Evolutionary conservation across 2,797 vertebrate genomes (phyloP), one percentile per base, ranked within the genome.

Genomic region (Spinus pinus): DNA sequence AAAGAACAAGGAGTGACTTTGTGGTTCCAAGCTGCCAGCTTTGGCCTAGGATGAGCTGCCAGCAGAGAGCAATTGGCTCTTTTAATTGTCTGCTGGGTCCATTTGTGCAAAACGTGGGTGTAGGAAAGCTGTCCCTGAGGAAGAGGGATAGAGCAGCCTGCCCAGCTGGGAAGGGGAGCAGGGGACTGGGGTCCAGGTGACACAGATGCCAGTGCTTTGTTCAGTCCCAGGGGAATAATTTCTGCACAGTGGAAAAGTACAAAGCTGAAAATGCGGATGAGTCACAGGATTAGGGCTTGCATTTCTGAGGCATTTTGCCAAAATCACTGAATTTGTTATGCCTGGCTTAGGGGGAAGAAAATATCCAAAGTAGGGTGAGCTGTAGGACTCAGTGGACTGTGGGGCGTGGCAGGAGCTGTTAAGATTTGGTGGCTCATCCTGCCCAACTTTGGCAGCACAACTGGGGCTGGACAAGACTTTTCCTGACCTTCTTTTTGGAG

Each of bases 181-280:
- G 69, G 42, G 81, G 39, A n/a, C 42, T 2, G 2, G 54, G 64
- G 69, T 75, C 66, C 73, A 78, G 86, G 91, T 88, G 69, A 56
- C 80, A 93, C 33, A 64, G 49, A 67, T 57, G 69, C 73, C 69
- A 61, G 5, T 33, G 72, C 28, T 89, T 89, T 60, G 64, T 57
- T 41, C 27, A 49, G 39, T 92, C 82, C 73, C 11, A 24, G 89
- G n/a, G 61, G 87, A 77, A 58, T 86, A 0, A 16, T 64, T 93
- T 67, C 86, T 90, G 74, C 71, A 41, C 74, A 88, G 85, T 86
- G 82, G 93, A 95, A 95, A 93, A 95, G 75, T 88, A 89, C 94
- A 84, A 90, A 81, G 81, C 90, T 87, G 90, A 75, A 77, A 58
- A 72, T 47, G 37, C 0, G 4, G 75, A 93, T 94, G 93, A 94